These are phyloP conservation scores for Eretmocerus hayati DNA, from an alignment of 2,888 invertebrate species.

Conservation along the genomic window DNA sequence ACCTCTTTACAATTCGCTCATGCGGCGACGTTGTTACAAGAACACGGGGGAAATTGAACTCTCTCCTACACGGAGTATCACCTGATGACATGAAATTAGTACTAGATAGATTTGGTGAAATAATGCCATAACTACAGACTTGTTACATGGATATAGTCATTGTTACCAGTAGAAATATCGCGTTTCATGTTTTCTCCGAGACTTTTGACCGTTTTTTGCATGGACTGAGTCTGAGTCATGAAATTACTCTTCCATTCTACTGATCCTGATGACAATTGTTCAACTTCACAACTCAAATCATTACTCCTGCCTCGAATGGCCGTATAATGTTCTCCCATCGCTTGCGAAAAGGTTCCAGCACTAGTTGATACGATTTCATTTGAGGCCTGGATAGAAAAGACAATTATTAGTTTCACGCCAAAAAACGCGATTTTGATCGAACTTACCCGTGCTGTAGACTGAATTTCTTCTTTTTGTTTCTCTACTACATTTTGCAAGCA, in stretches of 20 bases:
- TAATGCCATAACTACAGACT: too few species aligned
- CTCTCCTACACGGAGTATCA: slow-evolving; percentile 59
- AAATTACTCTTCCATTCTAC: slow-evolving; percentile 36
- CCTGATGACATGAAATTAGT: slow-evolving; percentile 53
- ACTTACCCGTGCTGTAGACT: slow-evolving; percentile 31
- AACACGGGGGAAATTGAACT: slow-evolving; percentile 58
- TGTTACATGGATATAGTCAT: neutral
- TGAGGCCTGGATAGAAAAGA: slow-evolving; percentile 27
- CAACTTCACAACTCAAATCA: slow-evolving; percentile 36
- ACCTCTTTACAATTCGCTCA: slow-evolving; percentile 57
- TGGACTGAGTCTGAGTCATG: slow-evolving; percentile 35
- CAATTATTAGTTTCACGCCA: neutral
- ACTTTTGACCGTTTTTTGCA: slow-evolving; percentile 43
- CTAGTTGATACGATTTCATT: slow-evolving; percentile 28
- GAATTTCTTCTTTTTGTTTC: slow-evolving; percentile 25
- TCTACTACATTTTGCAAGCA: slow-evolving; percentile 29
- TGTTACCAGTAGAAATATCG: slow-evolving; percentile 47
- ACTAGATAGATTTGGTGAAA: neutral
- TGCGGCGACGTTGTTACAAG: slow-evolving; percentile 66
- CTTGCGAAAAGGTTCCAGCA: slow-evolving; percentile 30
- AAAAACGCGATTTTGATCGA: too few species aligned
- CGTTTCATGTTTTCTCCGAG: slow-evolving; percentile 46
- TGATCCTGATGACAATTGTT: slow-evolving; percentile 33
- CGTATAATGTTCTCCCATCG: slow-evolving; percentile 35
- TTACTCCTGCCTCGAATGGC: slow-evolving; percentile 19